A percentile compares a stretch with the other conserved stretches of the same genome.
phyloP scores from a whole-genome alignment of 2,888 invertebrate genomes.

The Myathropa florea region DNA sequence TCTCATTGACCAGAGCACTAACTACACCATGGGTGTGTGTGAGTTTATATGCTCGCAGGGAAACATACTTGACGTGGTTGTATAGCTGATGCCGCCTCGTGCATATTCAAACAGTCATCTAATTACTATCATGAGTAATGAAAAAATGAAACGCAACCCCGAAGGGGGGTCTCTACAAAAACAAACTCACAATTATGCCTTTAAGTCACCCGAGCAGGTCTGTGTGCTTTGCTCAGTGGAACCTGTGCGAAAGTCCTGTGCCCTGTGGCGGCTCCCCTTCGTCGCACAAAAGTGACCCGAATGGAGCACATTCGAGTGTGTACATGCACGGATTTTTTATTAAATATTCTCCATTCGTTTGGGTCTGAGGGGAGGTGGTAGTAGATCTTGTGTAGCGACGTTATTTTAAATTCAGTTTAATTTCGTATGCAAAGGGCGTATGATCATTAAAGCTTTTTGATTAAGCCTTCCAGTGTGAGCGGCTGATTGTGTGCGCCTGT shows the following conservation, averaged over 20 bases:
- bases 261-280: not conserved
- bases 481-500: not conserved
- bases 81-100: slow-evolving; percentile 26
- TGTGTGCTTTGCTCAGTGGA: no score
- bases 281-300: not conserved
- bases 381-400: slow-evolving; percentile 10
- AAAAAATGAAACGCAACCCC: slow-evolving; percentile 40
- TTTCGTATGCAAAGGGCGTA: slow-evolving; percentile 52
- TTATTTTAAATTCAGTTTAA: slow-evolving; percentile 57
- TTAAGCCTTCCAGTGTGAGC: not conserved
- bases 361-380: not conserved
- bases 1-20: slow-evolving; percentile 22
- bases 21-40: not conserved
- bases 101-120: slow-evolving; percentile 62
- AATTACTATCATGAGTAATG: slow-evolving; percentile 64
- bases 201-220: not conserved
- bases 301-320: not conserved
- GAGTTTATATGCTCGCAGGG: not conserved
- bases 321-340: not conserved
- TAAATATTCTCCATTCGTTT: not conserved
- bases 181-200: not conserved
- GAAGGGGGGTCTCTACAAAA: not conserved
- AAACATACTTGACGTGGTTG: slow-evolving; percentile 6
- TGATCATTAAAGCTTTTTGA: slow-evolving; percentile 50
- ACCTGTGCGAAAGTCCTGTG: no score